phyloP scores from a whole-genome alignment of 2,797 vertebrate genomes.

The Gallirallus australis region DNA sequence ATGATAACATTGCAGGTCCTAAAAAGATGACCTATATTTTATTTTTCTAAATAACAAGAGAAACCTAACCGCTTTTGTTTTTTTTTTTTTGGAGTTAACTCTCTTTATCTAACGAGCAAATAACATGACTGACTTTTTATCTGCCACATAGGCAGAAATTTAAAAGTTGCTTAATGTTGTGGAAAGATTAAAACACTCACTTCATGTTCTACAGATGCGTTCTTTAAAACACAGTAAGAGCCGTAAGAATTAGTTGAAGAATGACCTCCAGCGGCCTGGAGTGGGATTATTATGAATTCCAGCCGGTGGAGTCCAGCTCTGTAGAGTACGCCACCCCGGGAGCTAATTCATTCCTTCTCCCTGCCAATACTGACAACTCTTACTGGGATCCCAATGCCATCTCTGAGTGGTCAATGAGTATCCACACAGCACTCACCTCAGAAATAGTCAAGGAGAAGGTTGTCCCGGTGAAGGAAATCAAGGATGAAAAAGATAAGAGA shows the following conservation, averaged over 20 bases:
- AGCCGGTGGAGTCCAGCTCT: conserved; percentile 80
- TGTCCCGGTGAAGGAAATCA: conserved; percentile 71
- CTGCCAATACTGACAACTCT: conserved; percentile 68
- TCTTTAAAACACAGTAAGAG: conserved; percentile 59
- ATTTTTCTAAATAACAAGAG: conserved; percentile 16
- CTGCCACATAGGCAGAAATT: background rate
- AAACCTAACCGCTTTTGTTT: background rate
- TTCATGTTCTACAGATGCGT: conserved; percentile 77
- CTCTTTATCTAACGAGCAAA: background rate
- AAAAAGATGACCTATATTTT: background rate
- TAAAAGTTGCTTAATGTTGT: conserved; percentile 35
- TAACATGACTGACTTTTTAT: background rate
- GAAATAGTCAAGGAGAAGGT: conserved; percentile 75
- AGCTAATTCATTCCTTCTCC: conserved; percentile 76
- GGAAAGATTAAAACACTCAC: conserved; percentile 66
- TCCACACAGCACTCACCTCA: conserved; percentile 77
- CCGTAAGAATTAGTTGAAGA: conserved; percentile 78
- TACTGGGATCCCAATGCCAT: conserved; percentile 76
- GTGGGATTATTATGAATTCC: conserved; percentile 88
- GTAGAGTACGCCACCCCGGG: conserved; percentile 77
- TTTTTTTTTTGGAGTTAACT: background rate
- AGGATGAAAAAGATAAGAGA: conserved; percentile 84
- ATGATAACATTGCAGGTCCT: background rate
- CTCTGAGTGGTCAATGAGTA: conserved; percentile 86
- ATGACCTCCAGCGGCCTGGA: conserved; percentile 90